These are phyloP conservation scores for Smutsia gigantea DNA, from an alignment of 2,797 vertebrate species.

Conservation along the genomic window DNA sequence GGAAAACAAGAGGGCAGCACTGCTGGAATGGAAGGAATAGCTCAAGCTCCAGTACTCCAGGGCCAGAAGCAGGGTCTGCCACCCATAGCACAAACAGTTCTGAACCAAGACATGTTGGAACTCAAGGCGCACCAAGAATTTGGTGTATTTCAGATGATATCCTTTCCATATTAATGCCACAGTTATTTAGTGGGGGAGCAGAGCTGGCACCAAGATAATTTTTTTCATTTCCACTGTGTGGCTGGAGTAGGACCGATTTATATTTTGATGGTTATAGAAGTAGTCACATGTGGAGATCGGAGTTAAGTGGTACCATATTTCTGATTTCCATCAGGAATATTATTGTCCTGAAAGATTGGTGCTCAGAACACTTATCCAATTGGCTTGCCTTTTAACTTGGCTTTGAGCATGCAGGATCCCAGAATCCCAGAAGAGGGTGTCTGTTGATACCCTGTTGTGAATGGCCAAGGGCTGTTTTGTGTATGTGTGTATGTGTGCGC, in stretches of 20 bases:
- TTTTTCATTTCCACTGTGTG: background rate
- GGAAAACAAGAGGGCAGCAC: background rate
- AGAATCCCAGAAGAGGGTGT: background rate
- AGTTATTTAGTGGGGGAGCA: background rate
- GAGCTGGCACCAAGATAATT: background rate
- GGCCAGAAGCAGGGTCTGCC: background rate
- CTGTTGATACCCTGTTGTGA: background rate
- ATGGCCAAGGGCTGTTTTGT: background rate
- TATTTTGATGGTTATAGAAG: constrained; percentile 40
- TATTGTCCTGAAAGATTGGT: background rate
- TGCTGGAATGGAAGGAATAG: background rate
- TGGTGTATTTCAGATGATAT: background rate
- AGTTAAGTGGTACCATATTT: constrained; percentile 9
- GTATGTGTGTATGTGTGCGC: background rate
- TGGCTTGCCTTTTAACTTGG: constrained; percentile 36
- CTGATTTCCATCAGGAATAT: constrained; percentile 2
- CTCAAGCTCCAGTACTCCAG: background rate
- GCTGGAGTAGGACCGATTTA: constrained; percentile 3
- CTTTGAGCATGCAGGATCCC: background rate
- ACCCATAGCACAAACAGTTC: background rate
- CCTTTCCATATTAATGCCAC: background rate
- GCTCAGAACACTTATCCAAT: background rate
- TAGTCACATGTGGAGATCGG: background rate
- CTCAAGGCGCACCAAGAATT: constrained; percentile 23
- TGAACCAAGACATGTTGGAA: background rate